Evolutionary conservation across 2,113 vertebrate species (phyloP), one percentile per base, ranked within the genome.

Genomic region (Nasalis larvatus): DNA sequence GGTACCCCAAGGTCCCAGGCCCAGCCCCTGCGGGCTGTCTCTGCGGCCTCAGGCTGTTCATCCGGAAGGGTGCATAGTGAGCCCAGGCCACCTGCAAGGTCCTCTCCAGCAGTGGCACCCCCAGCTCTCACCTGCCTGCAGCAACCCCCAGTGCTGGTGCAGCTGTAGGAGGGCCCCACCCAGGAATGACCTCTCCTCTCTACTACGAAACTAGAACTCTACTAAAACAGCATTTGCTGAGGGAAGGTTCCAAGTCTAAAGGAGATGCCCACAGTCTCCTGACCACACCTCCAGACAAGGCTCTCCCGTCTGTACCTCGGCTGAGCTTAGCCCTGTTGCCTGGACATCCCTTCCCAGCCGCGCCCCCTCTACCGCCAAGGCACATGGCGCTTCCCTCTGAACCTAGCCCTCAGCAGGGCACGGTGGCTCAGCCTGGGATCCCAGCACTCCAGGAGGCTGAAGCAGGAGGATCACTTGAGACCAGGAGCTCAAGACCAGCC

Each of bases 251-350:
- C 6, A 27, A 8, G 1, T 52, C 63, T 20, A 9, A 8, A 4
- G 21, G 14, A 84, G 1, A 23, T 32, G 8, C 21, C 21, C 54
- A 23, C 69, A 52, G 23, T 3, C 71, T 56, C 3, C 91, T 27
- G 21, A n/a, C 45, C 25, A 1, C 25, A 3, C 0, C 47, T 56
- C 47, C 52, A 20, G 7, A 35, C 0, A 4, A 14, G 30, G 3
- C 13, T 7, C 12, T 17, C 87, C 58, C 0, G 2, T 25, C 37
- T 1, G 0, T 2, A 30, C 11, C 54, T 27, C 0, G 3, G n/a
- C 37, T n/a, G 32, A 78, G 4, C 45, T 4, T 4, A 16, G 12
- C 27, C 45, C n/a, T 35, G 30, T 0, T 0, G 8, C 77, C 63
- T 17, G 16, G 25, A 71, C 0, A 0, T 0, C 37, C 37, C 32